Base-by-base conservation (phyloP, 2,888 invertebrate genomes). In the Synanthedon vespiformis region DNA sequence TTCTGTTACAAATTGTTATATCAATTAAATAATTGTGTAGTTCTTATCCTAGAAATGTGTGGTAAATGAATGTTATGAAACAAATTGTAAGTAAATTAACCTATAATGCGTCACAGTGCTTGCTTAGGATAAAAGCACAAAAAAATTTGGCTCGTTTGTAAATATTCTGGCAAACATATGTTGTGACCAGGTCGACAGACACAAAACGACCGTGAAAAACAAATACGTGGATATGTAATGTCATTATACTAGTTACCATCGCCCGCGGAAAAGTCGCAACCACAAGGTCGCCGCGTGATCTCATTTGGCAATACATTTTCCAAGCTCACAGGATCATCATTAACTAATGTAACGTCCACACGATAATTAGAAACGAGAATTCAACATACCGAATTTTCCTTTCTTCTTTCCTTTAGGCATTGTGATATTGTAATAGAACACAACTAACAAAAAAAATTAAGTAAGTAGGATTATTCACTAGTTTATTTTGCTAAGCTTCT, bases 361-460 rank as follows among this genome's bases (percentile, higher is more conserved):
- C 34, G 10, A 34, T 49, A 49, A 12, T 41, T 13, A 11, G 5
- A 44, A 49, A 52, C 54, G 55, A 47, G 5, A 53, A 27, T 8
- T 44, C 56, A 56, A 75, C 90, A 89, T 70, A 92, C 92, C 91
- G 85, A 89, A 90, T 89, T 92, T 92, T 88, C 91, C 91, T 89
- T 90, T 92, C 87, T 91, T 90, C 88, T 91, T 91, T 82, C 92
- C 91, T 90, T 92, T 93, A 81, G 93, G 93, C 93, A 93, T 93
- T 86, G 74, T 91, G 80, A 77, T 70, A 64, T 64, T 61, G 59
- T 65, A 72, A 70, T 58, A 59, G 68, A 70, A 58, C 67, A 64
- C 61, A 88, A 85, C 86, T 66, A 22, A 63, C 73, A 77, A 84
- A 81, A 88, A 88, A 84, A 85, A 80, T 22, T 22, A 22, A 22